Percentiles rank a stretch among this genome's conserved stretches.
phyloP scores from a whole-genome alignment of 2,888 invertebrate genomes.

The Aradus depressus region DNA sequence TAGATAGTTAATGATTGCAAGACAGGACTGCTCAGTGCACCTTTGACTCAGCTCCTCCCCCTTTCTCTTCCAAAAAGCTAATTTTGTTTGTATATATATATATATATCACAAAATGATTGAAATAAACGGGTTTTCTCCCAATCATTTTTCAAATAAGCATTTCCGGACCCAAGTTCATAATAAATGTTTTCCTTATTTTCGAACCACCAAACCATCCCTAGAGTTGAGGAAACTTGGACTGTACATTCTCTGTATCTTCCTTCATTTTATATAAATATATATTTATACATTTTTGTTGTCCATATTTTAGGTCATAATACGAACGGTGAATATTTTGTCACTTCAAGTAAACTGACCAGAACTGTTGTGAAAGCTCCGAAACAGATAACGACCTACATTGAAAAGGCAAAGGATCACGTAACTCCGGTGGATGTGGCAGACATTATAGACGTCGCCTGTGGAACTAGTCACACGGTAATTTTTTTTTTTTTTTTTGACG shows the following conservation, averaged over 20 bases:
- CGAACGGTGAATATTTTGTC: conserved; percentile 89
- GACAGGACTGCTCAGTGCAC: too few relatives aligned
- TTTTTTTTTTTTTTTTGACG: conserved; percentile 14
- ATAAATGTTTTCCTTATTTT: too few relatives aligned
- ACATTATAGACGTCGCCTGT: conserved; percentile 80
- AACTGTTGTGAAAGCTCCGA: conserved; percentile 74
- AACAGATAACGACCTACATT: conserved; percentile 72
- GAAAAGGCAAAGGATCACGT: conserved; percentile 80
- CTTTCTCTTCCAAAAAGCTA: too few relatives aligned
- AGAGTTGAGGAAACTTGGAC: too few relatives aligned
- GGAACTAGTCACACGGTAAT: conserved; percentile 81
- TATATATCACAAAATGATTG: too few relatives aligned
- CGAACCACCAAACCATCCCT: too few relatives aligned
- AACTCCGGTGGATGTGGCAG: conserved; percentile 64
- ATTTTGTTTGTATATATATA: too few relatives aligned
- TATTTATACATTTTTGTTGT: neutral
- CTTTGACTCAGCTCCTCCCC: too few relatives aligned
- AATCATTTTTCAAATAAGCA: too few relatives aligned
- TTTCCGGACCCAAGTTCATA: too few relatives aligned
- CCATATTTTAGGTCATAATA: conserved; percentile 60
- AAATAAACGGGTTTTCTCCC: too few relatives aligned
- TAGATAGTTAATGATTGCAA: too few relatives aligned
- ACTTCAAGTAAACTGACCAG: conserved; percentile 78
- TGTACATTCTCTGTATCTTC: neutral
- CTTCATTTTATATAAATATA: neutral